Evolutionary conservation across 2,113 vertebrate genomes (phyloP), one percentile per base, ranked within the genome.

Genomic region (Sinocyclocheilus anshuiensis): DNA sequence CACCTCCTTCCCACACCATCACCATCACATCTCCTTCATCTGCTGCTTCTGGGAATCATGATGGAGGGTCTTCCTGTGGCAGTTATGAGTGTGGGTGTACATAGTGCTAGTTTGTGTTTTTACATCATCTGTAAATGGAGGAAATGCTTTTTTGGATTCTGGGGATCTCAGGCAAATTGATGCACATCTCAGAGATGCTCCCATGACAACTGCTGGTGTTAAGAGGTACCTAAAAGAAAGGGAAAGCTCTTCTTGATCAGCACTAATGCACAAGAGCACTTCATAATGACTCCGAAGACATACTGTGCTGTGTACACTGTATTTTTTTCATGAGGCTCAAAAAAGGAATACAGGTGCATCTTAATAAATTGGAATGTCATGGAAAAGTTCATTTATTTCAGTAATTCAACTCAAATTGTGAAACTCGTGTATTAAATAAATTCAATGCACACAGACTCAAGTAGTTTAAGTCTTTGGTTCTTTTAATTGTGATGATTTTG

Each of bases 161-260:
- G 15, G 76, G 65, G 48, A 50, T 45, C 72, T 61, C 45, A 26
- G 50, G 18, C 26, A 61, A 26, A 26, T 29, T n/a, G 50, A 7
- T 85, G 84, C 26, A n/a, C 59, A 50, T 39, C 69, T 18, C 55
- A 83, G 48, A 65, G 33, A 57, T 48, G 81, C 81, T 86, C 22
- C 87, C 76, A 84, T 84, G 75, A 83, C 84, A 84, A 88, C 85
- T 33, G 79, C 48, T 39, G 61, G 84, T 59, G 29, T 33, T 77
- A 74, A 2, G 39, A 24, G 22, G 42, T 10, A 48, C 42, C 12
- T 15, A 76, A 76, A 15, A 76, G 11, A 39, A 4, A 2, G 29
- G 12, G 65, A 9, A 71, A 71, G 20, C 57, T 5, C 67, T 20
- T 16, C 33, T 36, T 2, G 29, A 71, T 71, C 33, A 39, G 7